These are phyloP conservation scores for Saccopteryx leptura DNA, from an alignment of 2,113 vertebrate species.

Conservation along the genomic window DNA sequence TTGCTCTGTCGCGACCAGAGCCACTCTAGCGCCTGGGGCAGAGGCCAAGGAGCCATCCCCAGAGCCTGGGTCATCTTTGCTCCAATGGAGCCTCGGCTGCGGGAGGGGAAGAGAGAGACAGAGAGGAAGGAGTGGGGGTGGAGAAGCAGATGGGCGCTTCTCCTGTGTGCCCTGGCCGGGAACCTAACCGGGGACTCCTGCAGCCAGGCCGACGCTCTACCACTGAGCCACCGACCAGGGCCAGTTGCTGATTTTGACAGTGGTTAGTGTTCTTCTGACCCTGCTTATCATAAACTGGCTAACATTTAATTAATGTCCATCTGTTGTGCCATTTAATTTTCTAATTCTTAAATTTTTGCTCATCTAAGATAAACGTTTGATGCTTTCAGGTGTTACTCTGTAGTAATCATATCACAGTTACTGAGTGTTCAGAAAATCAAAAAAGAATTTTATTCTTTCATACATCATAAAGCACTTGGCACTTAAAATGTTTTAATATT, in stretches of 20 bases:
- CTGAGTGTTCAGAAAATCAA: conserved; percentile 34
- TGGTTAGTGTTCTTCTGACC: conserved; percentile 24
- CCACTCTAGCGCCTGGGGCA: too few relatives aligned
- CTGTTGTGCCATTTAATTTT: conserved; percentile 27
- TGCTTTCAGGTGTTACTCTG: background rate
- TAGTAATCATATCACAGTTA: conserved; percentile 28
- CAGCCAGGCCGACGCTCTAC: too few relatives aligned
- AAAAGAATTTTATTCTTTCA: conserved; percentile 50
- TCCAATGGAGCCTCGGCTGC: too few relatives aligned
- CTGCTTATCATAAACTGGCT: background rate
- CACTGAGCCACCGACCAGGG: too few relatives aligned
- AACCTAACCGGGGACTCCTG: too few relatives aligned
- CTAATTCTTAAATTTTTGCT: conserved; percentile 22
- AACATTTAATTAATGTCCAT: background rate
- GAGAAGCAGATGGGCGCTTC: too few relatives aligned
- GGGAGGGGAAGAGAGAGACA: too few relatives aligned
- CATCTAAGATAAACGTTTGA: conserved; percentile 35
- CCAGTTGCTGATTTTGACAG: background rate
- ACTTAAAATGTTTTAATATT: conserved; percentile 27
- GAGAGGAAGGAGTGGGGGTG: too few relatives aligned
- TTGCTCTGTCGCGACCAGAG: too few relatives aligned
- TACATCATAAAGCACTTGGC: background rate
- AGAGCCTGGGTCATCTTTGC: too few relatives aligned
- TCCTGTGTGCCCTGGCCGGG: too few relatives aligned
- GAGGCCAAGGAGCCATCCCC: too few relatives aligned